These are phyloP conservation scores for Numida meleagris DNA, from an alignment of 2,113 vertebrate species.

Conservation along the genomic window DNA sequence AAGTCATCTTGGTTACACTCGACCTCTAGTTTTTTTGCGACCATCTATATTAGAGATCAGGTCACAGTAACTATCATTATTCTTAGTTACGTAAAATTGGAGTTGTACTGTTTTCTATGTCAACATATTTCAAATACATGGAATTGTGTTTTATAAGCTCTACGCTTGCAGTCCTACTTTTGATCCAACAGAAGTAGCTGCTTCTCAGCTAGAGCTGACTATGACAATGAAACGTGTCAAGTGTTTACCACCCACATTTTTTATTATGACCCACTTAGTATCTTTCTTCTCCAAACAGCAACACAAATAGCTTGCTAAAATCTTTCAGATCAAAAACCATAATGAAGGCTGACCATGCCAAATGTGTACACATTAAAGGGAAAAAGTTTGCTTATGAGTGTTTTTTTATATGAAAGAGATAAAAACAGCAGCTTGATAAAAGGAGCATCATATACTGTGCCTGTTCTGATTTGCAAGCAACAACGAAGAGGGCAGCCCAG, in stretches of 20 bases:
- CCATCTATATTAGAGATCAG: neutral
- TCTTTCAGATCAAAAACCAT: neutral
- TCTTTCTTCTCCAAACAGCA: neutral
- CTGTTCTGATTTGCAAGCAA: neutral
- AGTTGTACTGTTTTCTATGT: neutral
- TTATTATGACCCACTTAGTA: neutral
- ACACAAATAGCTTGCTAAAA: neutral
- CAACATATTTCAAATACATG: neutral
- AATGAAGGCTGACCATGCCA: neutral
- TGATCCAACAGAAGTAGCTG: neutral
- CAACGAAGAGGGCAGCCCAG: neutral
- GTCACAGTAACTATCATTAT: neutral
- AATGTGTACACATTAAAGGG: neutral
- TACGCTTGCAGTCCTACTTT: neutral
- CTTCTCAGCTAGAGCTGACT: neutral
- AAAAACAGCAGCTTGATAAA: neutral
- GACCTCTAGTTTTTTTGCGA: neutral
- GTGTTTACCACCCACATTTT: neutral
- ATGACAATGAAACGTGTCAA: neutral
- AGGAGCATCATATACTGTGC: neutral
- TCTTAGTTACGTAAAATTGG: neutral
- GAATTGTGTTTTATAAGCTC: neutral
- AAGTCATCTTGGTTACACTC: neutral
- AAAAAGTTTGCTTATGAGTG: neutral
- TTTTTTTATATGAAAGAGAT: neutral